phyloP scores from a whole-genome alignment of 2,797 vertebrate genomes.

The Propithecus deckenii region DNA sequence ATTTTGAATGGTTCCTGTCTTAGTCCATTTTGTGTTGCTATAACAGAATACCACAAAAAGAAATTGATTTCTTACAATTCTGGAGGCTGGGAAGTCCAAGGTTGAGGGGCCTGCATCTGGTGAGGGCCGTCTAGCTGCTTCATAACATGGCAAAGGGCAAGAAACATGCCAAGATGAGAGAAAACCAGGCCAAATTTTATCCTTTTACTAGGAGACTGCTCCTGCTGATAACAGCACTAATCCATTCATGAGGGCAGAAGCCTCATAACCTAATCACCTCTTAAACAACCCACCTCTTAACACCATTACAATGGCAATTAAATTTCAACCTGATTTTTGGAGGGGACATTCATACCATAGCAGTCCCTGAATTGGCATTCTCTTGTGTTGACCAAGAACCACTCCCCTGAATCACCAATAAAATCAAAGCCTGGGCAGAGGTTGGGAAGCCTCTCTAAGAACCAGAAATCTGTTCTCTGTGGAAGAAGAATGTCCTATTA shows the following conservation, averaged over 20 bases:
- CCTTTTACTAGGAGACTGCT: not conserved
- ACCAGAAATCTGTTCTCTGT: not conserved
- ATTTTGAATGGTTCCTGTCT: not conserved
- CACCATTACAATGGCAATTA: not conserved
- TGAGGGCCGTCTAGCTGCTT: not conserved
- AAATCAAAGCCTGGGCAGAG: not conserved
- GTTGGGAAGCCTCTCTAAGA: not conserved
- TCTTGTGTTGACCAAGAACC: not conserved
- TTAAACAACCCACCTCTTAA: not conserved
- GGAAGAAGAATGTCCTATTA: not conserved
- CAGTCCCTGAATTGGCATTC: not conserved
- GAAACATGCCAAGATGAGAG: not conserved
- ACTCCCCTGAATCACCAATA: not conserved
- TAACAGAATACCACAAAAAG: not conserved
- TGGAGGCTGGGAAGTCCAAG: not conserved
- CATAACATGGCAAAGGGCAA: not conserved
- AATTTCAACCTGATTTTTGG: not conserved
- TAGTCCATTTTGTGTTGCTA: not conserved
- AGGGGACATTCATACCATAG: not conserved
- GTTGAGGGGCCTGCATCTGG: not conserved
- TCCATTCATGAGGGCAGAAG: not conserved
- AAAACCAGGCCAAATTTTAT: too few species aligned
- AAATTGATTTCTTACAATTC: not conserved
- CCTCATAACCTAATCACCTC: not conserved
- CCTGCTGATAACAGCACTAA: not conserved